Percentiles rank a stretch among this genome's conserved stretches.
Conservation (phyloP, 1,140 invertebrate species). For the Mercenaria mercenaria region DNA sequence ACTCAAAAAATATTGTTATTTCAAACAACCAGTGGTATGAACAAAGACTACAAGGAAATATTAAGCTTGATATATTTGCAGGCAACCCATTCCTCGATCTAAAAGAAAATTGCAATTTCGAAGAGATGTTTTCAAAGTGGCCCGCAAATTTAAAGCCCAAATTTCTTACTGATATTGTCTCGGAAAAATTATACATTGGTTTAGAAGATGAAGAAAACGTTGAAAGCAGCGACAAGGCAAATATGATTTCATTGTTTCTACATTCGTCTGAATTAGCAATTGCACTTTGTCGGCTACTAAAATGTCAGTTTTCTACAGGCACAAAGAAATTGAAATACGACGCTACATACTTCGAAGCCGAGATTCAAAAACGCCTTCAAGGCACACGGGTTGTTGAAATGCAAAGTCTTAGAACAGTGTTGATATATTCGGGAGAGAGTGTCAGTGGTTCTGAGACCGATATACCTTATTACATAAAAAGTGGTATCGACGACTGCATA, state of each 20-base stretch:
- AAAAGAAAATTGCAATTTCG: neutral
- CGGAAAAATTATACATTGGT: neutral
- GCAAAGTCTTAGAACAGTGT: neutral
- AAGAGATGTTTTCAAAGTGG: neutral
- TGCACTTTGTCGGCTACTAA: constrained; percentile 1
- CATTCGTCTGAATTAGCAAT: constrained; percentile 14
- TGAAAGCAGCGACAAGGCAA: neutral
- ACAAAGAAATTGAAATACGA: neutral
- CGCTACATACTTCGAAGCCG: neutral
- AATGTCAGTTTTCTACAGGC: neutral
- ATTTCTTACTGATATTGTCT: neutral
- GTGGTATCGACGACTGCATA: neutral
- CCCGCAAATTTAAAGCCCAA: neutral
- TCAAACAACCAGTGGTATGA: neutral
- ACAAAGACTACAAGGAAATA: neutral
- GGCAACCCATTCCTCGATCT: neutral
- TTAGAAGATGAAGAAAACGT: too few species aligned
- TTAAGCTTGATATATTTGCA: neutral
- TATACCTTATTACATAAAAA: neutral
- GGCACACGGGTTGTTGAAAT: neutral
- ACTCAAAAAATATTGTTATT: neutral
- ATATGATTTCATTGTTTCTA: neutral
- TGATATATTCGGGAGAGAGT: neutral
- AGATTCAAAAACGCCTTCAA: neutral
- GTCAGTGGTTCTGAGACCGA: constrained; percentile 12